A percentile compares a stretch with the other conserved stretches of the same genome.
phyloP scores from a whole-genome alignment of 2,113 vertebrate genomes.

The Typhlomys cinereus region DNA sequence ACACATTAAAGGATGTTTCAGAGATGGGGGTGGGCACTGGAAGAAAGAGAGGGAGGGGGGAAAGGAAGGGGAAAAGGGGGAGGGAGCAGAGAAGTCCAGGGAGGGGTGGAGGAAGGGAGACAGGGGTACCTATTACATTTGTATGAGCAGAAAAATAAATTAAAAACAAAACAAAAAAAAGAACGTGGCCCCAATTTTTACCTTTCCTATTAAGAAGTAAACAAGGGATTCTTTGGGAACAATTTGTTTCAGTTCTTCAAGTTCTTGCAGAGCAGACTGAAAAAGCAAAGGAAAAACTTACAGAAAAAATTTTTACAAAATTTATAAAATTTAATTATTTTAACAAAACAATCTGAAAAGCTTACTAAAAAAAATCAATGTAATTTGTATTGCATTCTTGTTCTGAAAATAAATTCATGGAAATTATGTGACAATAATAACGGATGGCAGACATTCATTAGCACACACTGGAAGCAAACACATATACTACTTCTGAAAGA shows the following conservation, averaged over 20 bases:
- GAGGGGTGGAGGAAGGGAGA: too few relatives aligned
- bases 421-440: conserved; percentile 26
- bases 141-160: too few relatives aligned
- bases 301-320: conserved; percentile 43
- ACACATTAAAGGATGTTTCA: too few relatives aligned
- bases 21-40: too few relatives aligned
- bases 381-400: background rate
- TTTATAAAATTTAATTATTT: conserved; percentile 13
- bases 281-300: conserved; percentile 64
- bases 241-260: conserved; percentile 99
- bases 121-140: too few relatives aligned
- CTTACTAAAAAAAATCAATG: background rate
- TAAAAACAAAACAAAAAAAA: too few relatives aligned
- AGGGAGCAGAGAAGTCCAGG: too few relatives aligned
- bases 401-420: conserved; percentile 52
- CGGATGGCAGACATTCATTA: background rate
- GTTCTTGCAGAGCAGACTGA: conserved; percentile 98
- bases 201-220: conserved; percentile 99
- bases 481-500: background rate
- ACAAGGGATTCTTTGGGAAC: conserved; percentile 99
- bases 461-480: background rate
- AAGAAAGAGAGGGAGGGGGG: too few relatives aligned
- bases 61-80: too few relatives aligned
- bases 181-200: conserved; percentile 81
- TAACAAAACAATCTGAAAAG: conserved; percentile 51